Conservation (phyloP, 2,797 vertebrate genomes). For the Parotocinclus haroldoi region DNA sequence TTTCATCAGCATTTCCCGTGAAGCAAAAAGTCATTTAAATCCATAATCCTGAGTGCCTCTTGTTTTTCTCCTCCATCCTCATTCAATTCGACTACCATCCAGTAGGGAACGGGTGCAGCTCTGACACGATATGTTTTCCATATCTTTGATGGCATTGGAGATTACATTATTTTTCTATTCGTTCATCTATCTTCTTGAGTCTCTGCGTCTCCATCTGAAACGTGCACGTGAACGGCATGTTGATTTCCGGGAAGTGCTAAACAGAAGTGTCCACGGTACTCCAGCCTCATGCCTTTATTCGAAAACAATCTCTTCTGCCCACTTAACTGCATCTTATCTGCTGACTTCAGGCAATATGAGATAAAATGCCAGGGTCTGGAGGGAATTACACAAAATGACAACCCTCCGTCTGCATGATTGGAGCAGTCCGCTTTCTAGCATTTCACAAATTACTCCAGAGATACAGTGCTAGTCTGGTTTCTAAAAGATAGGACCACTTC, state of each 20-base stretch:
- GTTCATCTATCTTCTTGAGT: constrained; percentile 48
- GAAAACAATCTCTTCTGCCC: background rate
- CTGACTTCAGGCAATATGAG: background rate
- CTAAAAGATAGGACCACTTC: background rate
- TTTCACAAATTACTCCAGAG: background rate
- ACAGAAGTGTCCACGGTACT: background rate
- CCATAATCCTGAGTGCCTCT: constrained; percentile 56
- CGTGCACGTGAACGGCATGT: background rate
- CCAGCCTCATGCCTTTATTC: background rate
- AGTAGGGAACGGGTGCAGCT: constrained; percentile 41
- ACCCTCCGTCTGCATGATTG: background rate
- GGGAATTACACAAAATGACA: constrained; percentile 5
- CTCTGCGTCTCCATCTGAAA: constrained; percentile 11
- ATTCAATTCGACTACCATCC: constrained; percentile 62
- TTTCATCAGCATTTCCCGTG: constrained; percentile 43
- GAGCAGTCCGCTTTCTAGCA: background rate
- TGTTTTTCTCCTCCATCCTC: constrained; percentile 45
- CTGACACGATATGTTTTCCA: constrained; percentile 48
- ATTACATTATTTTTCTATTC: too few species aligned
- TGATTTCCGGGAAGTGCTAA: too few species aligned
- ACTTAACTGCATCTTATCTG: background rate
- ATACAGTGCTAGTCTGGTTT: background rate
- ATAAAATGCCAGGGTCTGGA: background rate
- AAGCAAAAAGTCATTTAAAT: constrained; percentile 42
- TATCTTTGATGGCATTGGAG: constrained; percentile 57